Evolutionary conservation across 64 coral and sea anemone species (phyloP), one percentile per base, ranked within the genome.

Genomic region (Cladopsammia gracilis): DNA sequence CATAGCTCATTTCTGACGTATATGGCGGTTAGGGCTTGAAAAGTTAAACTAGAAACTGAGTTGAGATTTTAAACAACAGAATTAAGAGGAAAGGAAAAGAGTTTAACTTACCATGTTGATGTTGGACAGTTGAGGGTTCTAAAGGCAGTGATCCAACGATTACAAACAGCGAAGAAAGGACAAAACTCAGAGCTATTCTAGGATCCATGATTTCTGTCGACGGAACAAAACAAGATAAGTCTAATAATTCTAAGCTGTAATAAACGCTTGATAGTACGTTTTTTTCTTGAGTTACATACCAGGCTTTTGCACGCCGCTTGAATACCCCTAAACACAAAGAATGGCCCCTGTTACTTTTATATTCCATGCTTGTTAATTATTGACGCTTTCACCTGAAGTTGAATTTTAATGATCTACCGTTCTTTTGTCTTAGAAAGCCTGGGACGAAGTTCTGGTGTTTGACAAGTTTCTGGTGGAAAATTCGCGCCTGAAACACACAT

Each of bases 361-460:
- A 68, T 84, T 51, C 43, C 22, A n/a, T 48, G 16, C 5, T 49
- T 48, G 18, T 84, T 25, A 84, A 84, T 84, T 84, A 84, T 84
- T 84, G 22, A 84, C 45, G 13, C 80, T 50, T 50, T 20, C 58
- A 84, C 61, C 60, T 24, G 80, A 84, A 48, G 62, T 68, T 84
- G 45, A 84, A 84, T 84, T 84, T 84, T 84, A 84, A 84, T 84
- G 60, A 84, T 50, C 11, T 12, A 3, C 7, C 62, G 62, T 84
- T 62, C 80, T 68, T 84, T 84, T 84, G 80, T 84, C 80, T 66
- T 84, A 18, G 5, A 46, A 6, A 61, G 80, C 66, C 62, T 67
- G 44, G 62, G 80, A n/a, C 46, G 34, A 24, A n/a, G 20, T 2
- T 43, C 18, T 18, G 80, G 80, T 84, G 58, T 51, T 82, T 64